Conservation (phyloP, 2,113 vertebrate species). For the Antennarius striatus region DNA sequence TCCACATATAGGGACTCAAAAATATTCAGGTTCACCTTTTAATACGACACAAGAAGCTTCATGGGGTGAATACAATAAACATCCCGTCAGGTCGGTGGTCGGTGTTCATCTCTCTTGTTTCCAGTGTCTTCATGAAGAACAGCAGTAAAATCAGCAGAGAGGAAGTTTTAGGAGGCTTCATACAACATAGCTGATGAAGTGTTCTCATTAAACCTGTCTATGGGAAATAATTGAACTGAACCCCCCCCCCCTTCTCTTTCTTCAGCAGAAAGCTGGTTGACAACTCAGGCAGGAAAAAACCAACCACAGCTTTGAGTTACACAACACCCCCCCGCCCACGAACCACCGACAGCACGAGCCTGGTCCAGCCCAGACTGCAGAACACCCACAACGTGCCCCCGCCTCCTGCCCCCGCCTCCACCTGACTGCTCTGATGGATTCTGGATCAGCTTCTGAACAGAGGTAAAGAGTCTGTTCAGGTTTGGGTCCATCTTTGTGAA, state of each 20-base stretch:
- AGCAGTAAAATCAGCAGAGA: too few species aligned
- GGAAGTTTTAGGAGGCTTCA: too few species aligned
- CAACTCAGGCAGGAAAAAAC: slow-evolving; percentile 52
- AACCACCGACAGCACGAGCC: slow-evolving; percentile 45
- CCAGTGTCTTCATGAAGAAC: too few species aligned
- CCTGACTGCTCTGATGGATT: not conserved
- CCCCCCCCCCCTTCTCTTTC: slow-evolving; percentile 1
- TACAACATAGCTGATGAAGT: not conserved
- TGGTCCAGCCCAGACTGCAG: slow-evolving; percentile 55
- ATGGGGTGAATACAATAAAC: too few species aligned
- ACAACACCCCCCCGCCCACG: slow-evolving; percentile 53
- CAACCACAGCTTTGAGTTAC: slow-evolving; percentile 59
- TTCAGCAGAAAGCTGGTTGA: slow-evolving; percentile 36
- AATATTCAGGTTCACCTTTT: too few species aligned
- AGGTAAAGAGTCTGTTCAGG: too few species aligned
- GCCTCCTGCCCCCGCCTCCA: slow-evolving; percentile 30
- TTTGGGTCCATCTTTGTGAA: too few species aligned
- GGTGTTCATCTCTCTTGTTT: too few species aligned
- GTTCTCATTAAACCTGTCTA: slow-evolving; percentile 38
- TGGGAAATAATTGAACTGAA: slow-evolving; percentile 54
- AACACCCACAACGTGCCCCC: slow-evolving; percentile 61
- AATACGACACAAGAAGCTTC: too few species aligned
- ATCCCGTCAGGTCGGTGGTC: too few species aligned
- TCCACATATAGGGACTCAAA: too few species aligned
- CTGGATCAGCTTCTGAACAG: too few species aligned